Evolutionary conservation across 1,140 invertebrate species (phyloP).

Genomic region (Drosophila takahashii): DNA sequence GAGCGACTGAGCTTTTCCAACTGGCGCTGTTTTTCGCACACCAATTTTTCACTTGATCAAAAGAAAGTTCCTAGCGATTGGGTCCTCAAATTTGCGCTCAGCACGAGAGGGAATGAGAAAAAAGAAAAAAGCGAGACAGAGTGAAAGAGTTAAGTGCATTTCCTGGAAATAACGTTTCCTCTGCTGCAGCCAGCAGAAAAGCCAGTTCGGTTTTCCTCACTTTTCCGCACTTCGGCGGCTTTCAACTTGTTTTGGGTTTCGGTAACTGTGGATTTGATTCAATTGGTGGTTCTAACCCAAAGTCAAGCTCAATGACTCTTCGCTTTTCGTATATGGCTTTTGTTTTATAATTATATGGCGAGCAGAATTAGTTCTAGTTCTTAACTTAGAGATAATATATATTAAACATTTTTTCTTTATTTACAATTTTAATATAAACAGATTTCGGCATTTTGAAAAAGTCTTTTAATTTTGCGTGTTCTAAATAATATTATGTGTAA

Average conservation of each 20-base stretch:
- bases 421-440: constrained; percentile 6
- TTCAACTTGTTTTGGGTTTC: constrained; percentile 42
- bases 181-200: constrained; percentile 25
- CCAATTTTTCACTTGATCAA: constrained; percentile 46
- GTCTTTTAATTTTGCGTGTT: background rate
- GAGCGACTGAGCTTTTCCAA: constrained; percentile 44
- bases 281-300: constrained; percentile 8
- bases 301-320: background rate
- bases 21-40: constrained; percentile 43
- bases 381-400: constrained; percentile 1
- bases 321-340: background rate
- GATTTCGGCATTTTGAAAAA: background rate
- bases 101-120: background rate
- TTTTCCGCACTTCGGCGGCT: constrained; percentile 46
- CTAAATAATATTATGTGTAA: background rate
- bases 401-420: constrained; percentile 12
- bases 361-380: too few relatives aligned
- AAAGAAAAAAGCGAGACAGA: constrained; percentile 5
- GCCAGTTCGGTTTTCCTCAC: constrained; percentile 38
- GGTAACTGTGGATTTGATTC: background rate
- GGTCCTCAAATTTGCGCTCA: constrained; percentile 41
- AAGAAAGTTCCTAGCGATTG: constrained; percentile 52
- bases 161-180: constrained; percentile 77
- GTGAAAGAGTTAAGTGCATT: constrained; percentile 62
- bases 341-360: background rate